phyloP scores from a whole-genome alignment of 2,113 vertebrate genomes.

The Myiopsitta monachus region DNA sequence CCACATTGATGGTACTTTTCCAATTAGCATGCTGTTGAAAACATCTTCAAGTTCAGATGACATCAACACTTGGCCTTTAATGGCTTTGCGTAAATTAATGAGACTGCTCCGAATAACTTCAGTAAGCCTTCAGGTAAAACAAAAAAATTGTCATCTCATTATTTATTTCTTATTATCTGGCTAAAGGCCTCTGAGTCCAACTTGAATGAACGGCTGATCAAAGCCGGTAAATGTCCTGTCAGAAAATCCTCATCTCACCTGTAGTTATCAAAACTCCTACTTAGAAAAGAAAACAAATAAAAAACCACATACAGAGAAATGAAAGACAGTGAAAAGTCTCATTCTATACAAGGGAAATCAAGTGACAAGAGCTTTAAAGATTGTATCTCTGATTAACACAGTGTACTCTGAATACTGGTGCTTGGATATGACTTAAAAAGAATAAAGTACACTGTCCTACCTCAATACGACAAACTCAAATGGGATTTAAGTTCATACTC shows the following conservation, averaged over 20 bases:
- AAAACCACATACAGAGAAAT: background rate
- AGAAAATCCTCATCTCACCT: background rate
- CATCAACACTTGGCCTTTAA: slow-evolving; percentile 93
- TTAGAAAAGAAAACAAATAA: background rate
- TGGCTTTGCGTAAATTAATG: slow-evolving; percentile 82
- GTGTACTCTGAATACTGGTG: background rate
- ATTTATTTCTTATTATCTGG: background rate
- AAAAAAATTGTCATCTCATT: background rate
- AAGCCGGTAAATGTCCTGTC: background rate
- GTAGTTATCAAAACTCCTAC: background rate
- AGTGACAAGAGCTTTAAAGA: background rate
- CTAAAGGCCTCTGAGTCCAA: background rate
- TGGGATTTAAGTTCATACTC: background rate
- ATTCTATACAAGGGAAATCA: background rate
- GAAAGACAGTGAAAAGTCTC: background rate
- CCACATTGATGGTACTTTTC: slow-evolving; percentile 89
- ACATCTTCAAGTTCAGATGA: slow-evolving; percentile 89
- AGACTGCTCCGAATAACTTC: slow-evolving; percentile 83
- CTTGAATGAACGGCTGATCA: background rate
- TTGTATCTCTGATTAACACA: background rate
- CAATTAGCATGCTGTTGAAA: slow-evolving; percentile 87
- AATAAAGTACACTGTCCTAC: background rate
- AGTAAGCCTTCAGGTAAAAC: slow-evolving; percentile 77
- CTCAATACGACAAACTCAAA: background rate
- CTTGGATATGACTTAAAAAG: background rate